Base-by-base conservation (phyloP, 2,113 vertebrate genomes). In the Larimichthys polyactis region DNA sequence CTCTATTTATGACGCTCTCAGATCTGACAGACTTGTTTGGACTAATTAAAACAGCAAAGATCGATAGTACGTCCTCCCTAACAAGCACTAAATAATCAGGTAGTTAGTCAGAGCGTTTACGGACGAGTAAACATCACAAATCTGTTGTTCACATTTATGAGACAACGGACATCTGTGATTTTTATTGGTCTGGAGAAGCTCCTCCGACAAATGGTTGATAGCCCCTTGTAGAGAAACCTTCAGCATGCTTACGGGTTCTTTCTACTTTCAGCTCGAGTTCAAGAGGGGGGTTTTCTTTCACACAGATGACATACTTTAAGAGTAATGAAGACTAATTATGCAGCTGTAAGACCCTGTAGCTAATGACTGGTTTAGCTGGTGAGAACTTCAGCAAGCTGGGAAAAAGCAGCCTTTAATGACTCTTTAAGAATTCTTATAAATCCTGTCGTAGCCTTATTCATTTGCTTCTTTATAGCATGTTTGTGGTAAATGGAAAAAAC, bases 391-490 rank as follows among this genome's bases (percentile, higher is more conserved):
- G 24, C 57, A 40, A 36, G 12, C 63, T 32, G 66, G 57, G 24
- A 54, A 68, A 60, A 7, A 1, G 70, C 59, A 54, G 54, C 79
- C 66, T 81, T 73, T 54, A 90, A 90, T 24, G 24, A 24, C 24
- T 51, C 6, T 27, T 66, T 66, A 27, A 27, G 16, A 70, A 70
- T 24, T 24, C 24, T 24, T 24, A 24, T 1, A 20, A 78, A 77
- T 62, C 43, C 59, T 11, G 7, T 43, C 36, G 14, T 14, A 62
- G 60, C 67, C 76, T 81, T 72, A 59, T 69, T 48, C 62, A 73
- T 77, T 69, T 66, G n/a, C 59, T 80, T 75, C 48, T 75, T 87
- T 84, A 63, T 79, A 27, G 75, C 29, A 14, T 54, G 19, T 80
- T 40, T 83, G 77, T 57, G 66, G 74, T 70, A n/a, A n/a, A 77